Percentiles rank a stretch among this genome's conserved stretches.
These are phyloP conservation scores for Chitala chitala DNA, from an alignment of 2,113 vertebrate genomes.

Conservation along the genomic window DNA sequence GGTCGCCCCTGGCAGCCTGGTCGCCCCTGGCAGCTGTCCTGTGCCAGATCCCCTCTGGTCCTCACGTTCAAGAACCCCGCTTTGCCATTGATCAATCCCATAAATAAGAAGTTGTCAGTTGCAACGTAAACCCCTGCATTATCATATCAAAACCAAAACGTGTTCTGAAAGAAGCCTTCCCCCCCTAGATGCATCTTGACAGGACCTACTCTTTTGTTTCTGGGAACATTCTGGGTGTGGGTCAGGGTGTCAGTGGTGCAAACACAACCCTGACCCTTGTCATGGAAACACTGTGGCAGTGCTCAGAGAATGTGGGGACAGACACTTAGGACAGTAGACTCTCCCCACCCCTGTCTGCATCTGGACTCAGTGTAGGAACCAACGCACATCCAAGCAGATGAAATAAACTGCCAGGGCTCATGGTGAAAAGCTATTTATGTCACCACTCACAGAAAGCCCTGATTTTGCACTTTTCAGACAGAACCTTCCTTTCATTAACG, in stretches of 20 bases:
- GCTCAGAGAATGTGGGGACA: not conserved
- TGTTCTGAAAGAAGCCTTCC: not conserved
- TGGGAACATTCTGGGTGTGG: too few relatives aligned
- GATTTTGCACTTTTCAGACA: slow-evolving; percentile 55
- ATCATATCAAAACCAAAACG: slow-evolving; percentile 25
- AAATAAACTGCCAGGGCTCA: slow-evolving; percentile 29
- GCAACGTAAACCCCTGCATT: slow-evolving; percentile 27
- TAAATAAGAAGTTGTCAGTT: not conserved
- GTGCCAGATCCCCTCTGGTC: not conserved
- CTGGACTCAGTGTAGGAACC: not conserved
- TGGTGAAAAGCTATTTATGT: slow-evolving; percentile 55
- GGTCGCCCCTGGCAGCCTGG: slow-evolving; percentile 18
- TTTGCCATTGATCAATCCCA: slow-evolving; percentile 16
- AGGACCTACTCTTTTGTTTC: too few relatives aligned
- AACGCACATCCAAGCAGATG: not conserved
- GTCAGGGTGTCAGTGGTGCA: too few relatives aligned
- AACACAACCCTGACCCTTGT: too few relatives aligned
- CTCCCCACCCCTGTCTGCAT: not conserved
- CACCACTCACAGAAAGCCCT: slow-evolving; percentile 42
- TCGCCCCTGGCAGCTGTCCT: slow-evolving; percentile 17
- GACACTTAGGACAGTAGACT: too few relatives aligned
- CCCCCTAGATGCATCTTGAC: not conserved
- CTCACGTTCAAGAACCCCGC: slow-evolving; percentile 5
- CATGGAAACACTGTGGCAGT: not conserved
- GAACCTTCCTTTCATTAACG: slow-evolving; percentile 55